These are phyloP conservation scores for Nicator chloris DNA, from an alignment of 2,113 vertebrate genomes.

Conservation along the genomic window DNA sequence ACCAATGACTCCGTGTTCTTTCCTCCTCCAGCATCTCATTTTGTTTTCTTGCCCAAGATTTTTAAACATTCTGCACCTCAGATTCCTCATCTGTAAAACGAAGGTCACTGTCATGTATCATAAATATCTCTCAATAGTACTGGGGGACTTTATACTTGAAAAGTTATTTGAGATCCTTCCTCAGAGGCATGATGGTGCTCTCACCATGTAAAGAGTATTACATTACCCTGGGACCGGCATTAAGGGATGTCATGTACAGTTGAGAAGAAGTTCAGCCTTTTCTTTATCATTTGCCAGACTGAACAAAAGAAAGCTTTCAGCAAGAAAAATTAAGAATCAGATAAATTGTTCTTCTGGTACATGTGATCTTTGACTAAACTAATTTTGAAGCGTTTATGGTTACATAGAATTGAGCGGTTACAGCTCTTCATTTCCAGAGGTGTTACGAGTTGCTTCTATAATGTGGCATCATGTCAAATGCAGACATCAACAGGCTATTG, in stretches of 20 bases:
- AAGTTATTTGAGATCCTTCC: not conserved
- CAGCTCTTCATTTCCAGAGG: not conserved
- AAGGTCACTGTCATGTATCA: not conserved
- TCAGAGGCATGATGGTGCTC: not conserved
- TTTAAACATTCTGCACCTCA: not conserved
- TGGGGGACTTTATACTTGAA: not conserved
- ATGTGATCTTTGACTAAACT: not conserved
- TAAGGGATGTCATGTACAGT: not conserved
- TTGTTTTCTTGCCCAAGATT: not conserved
- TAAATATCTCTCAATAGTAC: not conserved
- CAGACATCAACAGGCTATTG: not conserved
- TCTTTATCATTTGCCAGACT: not conserved
- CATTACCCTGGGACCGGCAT: not conserved
- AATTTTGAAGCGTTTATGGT: not conserved
- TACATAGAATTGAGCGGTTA: not conserved
- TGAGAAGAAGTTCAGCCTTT: not conserved
- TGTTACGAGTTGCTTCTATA: not conserved
- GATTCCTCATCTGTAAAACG: not conserved
- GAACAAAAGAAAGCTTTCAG: not conserved
- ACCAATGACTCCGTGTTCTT: not conserved
- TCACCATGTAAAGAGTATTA: not conserved
- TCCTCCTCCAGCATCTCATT: not conserved
- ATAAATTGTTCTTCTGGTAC: not conserved
- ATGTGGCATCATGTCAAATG: not conserved
- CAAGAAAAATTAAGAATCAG: not conserved